phyloP scores from a whole-genome alignment of 1,140 invertebrate species.

The Elymnias hypermnestra region DNA sequence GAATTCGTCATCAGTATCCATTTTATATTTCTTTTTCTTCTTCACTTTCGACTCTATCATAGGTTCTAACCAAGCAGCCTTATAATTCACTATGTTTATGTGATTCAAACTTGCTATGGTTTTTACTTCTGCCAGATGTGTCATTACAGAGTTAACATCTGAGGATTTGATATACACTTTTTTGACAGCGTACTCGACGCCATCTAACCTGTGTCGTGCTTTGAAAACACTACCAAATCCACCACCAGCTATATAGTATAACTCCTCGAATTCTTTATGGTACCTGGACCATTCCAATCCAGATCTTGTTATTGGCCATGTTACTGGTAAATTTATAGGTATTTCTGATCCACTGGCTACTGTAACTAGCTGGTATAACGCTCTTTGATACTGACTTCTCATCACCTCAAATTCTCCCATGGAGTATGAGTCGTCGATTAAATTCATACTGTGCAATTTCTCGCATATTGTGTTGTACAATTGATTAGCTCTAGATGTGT shows the following conservation, averaged over 20 bases:
- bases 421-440: slow-evolving; percentile 81
- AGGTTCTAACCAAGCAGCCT: slow-evolving; percentile 88
- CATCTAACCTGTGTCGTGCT: slow-evolving; percentile 83
- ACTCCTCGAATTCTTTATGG: slow-evolving; percentile 84
- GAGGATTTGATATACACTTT: slow-evolving; percentile 83
- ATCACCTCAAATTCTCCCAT: slow-evolving; percentile 81
- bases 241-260: slow-evolving; percentile 83
- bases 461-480: slow-evolving; percentile 81
- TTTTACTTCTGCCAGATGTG: slow-evolving; percentile 85
- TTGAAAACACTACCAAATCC: slow-evolving; percentile 83
- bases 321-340: slow-evolving; percentile 56
- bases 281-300: slow-evolving; percentile 80
- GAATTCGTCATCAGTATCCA: slow-evolving; percentile 59
- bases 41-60: slow-evolving; percentile 62
- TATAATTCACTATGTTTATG: slow-evolving; percentile 89
- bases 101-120: slow-evolving; percentile 87
- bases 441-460: slow-evolving; percentile 79
- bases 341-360: slow-evolving; percentile 75
- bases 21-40: slow-evolving; percentile 47
- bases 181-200: slow-evolving; percentile 87
- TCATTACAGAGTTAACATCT: slow-evolving; percentile 77
- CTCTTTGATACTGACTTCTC: slow-evolving; percentile 79
- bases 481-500: slow-evolving; percentile 73
- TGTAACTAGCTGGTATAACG: slow-evolving; percentile 78
- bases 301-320: slow-evolving; percentile 65